These are phyloP conservation scores for Panagrolaimus sp. DNA, from an alignment of 1,140 invertebrate genomes.

Conservation along the genomic window DNA sequence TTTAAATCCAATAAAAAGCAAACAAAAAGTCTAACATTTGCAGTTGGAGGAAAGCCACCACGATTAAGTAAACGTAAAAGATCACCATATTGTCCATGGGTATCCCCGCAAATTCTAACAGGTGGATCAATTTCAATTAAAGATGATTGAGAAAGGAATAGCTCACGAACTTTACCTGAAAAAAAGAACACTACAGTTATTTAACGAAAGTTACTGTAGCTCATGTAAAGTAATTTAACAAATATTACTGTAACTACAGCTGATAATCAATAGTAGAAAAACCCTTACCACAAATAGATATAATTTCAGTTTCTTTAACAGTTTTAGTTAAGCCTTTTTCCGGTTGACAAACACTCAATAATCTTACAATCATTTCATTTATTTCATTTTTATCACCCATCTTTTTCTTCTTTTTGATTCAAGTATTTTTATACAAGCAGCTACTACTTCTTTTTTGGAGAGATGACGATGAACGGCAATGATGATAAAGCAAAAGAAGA, in stretches of 20 bases:
- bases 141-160: constrained; percentile 20
- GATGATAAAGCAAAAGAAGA: too few species aligned
- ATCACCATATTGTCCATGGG: constrained; percentile 75
- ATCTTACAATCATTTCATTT: constrained; percentile 1
- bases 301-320: constrained; percentile 17
- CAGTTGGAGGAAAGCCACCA: constrained; percentile 96
- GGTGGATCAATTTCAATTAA: constrained; percentile 27
- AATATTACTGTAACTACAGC: too few species aligned
- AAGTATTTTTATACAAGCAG: too few species aligned
- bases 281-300: constrained; percentile 6
- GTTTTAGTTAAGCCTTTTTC: constrained; percentile 9
- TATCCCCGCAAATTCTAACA: constrained; percentile 50
- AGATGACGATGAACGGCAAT: too few species aligned
- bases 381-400: not conserved
- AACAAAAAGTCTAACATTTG: constrained; percentile 71
- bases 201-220: too few species aligned
- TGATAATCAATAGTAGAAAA: not conserved
- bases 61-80: constrained; percentile 94
- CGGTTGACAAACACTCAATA: constrained; percentile 12
- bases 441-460: too few species aligned
- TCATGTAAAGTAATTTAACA: too few species aligned
- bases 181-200: too few species aligned
- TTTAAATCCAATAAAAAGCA: too few species aligned
- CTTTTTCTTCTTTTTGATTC: too few species aligned
- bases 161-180: constrained; percentile 13